A percentile compares a stretch with the other conserved stretches of the same genome.
These are phyloP conservation scores for Clostera curtula DNA, from an alignment of 2,888 invertebrate genomes.

Conservation along the genomic window DNA sequence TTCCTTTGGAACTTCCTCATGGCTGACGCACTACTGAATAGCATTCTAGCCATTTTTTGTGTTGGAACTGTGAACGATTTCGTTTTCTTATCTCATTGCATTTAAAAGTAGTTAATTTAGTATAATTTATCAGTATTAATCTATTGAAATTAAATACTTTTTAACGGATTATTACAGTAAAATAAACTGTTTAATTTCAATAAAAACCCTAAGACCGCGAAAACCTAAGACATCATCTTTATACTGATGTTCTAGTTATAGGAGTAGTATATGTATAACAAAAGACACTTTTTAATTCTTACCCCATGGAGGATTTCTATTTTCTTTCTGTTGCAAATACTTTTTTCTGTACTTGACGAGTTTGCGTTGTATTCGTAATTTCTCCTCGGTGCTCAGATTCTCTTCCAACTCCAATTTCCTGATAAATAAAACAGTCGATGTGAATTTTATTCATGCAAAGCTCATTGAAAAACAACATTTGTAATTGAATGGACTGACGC, in stretches of 20 bases:
- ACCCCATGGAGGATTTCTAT: constrained; percentile 91
- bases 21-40: constrained; percentile 93
- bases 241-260: no score
- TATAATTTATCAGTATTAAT: no score
- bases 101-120: no score
- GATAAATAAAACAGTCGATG: constrained; percentile 11
- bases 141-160: no score
- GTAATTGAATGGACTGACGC: no score
- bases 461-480: no score
- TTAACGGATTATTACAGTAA: no score
- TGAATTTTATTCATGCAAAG: no score
- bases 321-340: constrained; percentile 83
- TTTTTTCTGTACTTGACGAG: constrained; percentile 89
- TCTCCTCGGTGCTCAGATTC: constrained; percentile 79
- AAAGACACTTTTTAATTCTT: constrained; percentile 26
- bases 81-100: no score
- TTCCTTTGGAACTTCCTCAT: constrained; percentile 87
- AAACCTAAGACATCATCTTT: no score
- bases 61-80: constrained; percentile 84
- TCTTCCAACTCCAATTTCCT: constrained; percentile 76
- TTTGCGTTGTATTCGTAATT: constrained; percentile 85
- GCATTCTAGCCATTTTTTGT: constrained; percentile 93
- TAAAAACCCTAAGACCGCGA: constrained; percentile 2
- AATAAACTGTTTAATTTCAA: neutral
- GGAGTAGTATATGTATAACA: no score